phyloP scores from a whole-genome alignment of 2,888 invertebrate genomes.

The Hetaerina titia region DNA sequence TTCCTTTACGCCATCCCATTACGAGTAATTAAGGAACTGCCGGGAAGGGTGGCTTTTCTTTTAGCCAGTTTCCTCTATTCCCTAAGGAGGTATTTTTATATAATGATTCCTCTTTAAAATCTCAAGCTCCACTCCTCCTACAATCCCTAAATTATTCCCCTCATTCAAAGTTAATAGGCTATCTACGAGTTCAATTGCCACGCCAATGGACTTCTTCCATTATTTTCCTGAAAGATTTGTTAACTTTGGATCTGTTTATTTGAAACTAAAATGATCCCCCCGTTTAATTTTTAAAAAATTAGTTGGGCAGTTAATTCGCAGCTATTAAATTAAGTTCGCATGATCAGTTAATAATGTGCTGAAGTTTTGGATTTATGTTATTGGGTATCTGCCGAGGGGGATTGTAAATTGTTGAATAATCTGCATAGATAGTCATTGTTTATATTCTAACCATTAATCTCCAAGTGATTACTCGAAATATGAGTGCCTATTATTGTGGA shows the following conservation, averaged over 20 bases:
- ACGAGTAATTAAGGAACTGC: constrained; percentile 20
- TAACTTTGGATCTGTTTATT: neutral
- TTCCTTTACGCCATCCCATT: neutral
- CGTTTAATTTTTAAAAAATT: no score
- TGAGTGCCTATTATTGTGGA: no score
- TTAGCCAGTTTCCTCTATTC: neutral
- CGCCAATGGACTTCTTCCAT: constrained; percentile 43
- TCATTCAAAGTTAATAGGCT: neutral
- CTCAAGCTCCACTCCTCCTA: neutral
- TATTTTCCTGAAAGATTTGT: neutral
- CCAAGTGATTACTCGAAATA: no score
- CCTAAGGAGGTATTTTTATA: neutral
- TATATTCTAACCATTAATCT: no score
- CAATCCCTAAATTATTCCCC: neutral
- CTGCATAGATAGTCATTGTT: no score
- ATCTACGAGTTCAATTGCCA: constrained; percentile 32
- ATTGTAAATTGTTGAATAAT: no score
- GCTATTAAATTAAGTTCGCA: no score
- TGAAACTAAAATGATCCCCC: neutral
- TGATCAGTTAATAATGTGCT: no score
- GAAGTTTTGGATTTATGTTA: no score
- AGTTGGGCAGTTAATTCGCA: no score
- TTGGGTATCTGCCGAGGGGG: no score
- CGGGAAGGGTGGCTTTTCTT: neutral
- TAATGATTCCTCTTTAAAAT: neutral